Evolutionary conservation across 2,888 invertebrate species (phyloP), one percentile per base, ranked within the genome.

Genomic region (Vannuccia rotundouncinata): DNA sequence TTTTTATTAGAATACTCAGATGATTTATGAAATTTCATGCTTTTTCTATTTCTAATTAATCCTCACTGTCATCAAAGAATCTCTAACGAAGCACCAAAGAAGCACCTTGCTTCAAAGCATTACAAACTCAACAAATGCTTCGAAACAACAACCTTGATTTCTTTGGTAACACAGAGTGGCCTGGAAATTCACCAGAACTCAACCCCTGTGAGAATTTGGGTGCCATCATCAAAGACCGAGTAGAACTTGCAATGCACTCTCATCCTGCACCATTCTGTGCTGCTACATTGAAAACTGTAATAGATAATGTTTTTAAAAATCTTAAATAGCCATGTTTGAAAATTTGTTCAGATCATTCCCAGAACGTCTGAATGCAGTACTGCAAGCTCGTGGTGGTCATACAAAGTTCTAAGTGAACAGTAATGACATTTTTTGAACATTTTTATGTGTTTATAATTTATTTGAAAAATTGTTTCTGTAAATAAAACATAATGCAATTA

Each of bases 151-250:
- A 66, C 66, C 13, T 66, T 2, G 66, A 66, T 66, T 66, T 66
- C 25, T 66, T 66, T 66, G 66, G 25, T 66, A 66, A 66, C 22
- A 66, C 66, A 5, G 22, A 66, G 66, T 66, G 66, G 66, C 66
- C 66, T 22, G 66, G 66, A 5, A 66, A 66, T 66, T 66, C 10
- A n/a, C 66, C 66, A n/a, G 66, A 66, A 5, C 25, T 22, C 10
- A 66, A 66, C 25, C 66, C 66, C 22, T 66, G 66, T 66, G 66
- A 66, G 25, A 66, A 66, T 66, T 22, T 66, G 5, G 66, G 66
- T n/a, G 66, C 66, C 66, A 66, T 66, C 66, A 22, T 66, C 66
- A 66, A n/a, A 22, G 66, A 66, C 5, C 66, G 66, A 66, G 66
- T 66, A 66, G 66, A 66, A 22, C 2, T 27, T 66, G 25, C 10